Conservation (phyloP, 2,113 vertebrate species). For the Bos javanicus region DNA sequence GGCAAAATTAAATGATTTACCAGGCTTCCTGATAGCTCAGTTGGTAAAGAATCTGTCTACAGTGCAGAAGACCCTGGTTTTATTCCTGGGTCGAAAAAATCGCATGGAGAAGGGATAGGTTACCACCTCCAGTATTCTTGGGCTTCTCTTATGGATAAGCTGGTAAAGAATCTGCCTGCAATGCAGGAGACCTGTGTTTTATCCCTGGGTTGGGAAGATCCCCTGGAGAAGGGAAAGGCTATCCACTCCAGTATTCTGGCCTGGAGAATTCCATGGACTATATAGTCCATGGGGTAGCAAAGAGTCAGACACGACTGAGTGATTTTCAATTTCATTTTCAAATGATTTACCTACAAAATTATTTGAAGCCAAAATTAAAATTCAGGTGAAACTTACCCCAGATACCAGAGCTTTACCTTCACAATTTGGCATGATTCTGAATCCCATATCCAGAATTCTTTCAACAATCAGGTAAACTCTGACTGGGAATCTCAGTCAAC, state of each 20-base stretch:
- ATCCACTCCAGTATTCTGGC: not conserved
- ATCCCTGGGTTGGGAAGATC: not conserved
- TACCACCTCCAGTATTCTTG: not conserved
- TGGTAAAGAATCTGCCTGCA: not conserved
- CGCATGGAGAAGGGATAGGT: not conserved
- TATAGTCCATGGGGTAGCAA: not conserved
- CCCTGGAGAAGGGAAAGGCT: not conserved
- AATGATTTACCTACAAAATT: not conserved
- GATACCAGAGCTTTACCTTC: not conserved
- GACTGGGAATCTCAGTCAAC: not conserved
- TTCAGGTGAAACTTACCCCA: not conserved
- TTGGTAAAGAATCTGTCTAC: not conserved
- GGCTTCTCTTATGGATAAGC: not conserved
- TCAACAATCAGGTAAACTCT: not conserved
- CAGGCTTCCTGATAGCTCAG: not conserved
- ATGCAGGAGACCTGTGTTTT: accelerated
- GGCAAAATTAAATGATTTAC: not conserved
- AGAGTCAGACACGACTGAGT: accelerated
- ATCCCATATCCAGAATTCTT: not conserved
- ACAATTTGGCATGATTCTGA: not conserved
- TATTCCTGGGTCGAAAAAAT: not conserved
- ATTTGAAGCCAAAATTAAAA: not conserved
- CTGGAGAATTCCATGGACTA: not conserved
- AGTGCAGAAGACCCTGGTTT: not conserved
- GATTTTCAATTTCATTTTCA: not conserved